Base-by-base conservation (phyloP, 2,888 invertebrate species). In the Ditula angustiorana region DNA sequence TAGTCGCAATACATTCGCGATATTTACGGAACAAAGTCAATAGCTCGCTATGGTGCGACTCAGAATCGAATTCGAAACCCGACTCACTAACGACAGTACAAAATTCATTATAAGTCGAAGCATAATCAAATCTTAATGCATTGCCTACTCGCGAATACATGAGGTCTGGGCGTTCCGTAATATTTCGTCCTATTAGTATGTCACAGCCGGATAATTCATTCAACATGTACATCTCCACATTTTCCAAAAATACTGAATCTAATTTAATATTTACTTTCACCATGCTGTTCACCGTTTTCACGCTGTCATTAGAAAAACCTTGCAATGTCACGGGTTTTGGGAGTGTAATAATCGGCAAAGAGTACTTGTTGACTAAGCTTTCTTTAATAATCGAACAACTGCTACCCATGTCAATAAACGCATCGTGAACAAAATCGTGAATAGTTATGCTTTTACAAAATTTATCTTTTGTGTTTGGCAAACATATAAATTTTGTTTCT, bases 341-440 rank as follows among this genome's bases (percentile, higher is more conserved):
- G 21, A 8, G 11, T 13, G 56, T 1, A 56, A 19, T 8, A 10
- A 1, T n/a, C n/a, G n/a, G n/a, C n/a, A n/a, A n/a, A n/a, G n/a
- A 44, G 11, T 21, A 4, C 11, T 21, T 5, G 21, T 35, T 4
- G 26, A n/a, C n/a, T 16, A 53, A 23, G 21, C n/a, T 23, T 30
- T 53, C 4, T 35, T 23, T 10, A 23, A n/a, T n/a, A 53, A 13
- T 19, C 8, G 53, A 53, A 13, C 53, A 53, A 23, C 35, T 53
- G 19, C 53, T 35, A 4, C 53, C 53, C 35, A 13, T 53, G 13
- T 53, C 53, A 5, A 53, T 16, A 23, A 53, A 53, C 21, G 52
- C 52, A 19, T 13, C 53, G n/a, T 46, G 24, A 23, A 8, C n/a
- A 23, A 46, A 46, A 46, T 23, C 46, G 24, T 50, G 26, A 50